Evolutionary conservation across 2,888 invertebrate genomes (phyloP).

Genomic region (Scelioninae gen. 1): DNA sequence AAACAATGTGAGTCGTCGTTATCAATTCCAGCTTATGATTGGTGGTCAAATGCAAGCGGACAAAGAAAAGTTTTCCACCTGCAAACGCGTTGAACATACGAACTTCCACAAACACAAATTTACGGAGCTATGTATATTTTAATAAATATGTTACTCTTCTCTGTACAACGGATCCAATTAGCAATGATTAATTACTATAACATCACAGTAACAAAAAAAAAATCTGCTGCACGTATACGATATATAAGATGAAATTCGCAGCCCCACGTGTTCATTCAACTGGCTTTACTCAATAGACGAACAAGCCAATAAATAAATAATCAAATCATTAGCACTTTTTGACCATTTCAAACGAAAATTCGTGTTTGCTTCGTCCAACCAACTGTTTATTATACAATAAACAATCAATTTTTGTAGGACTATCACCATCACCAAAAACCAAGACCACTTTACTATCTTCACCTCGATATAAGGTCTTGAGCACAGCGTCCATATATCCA

Average conservation of each 20-base stretch:
- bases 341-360: no score
- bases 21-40: slow-evolving; percentile 44
- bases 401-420: no score
- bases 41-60: slow-evolving; percentile 32
- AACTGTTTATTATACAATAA: no score
- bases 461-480: no score
- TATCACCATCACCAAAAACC: no score
- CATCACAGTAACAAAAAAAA: slow-evolving; percentile 10
- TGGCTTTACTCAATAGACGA: no score
- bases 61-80: slow-evolving; percentile 50
- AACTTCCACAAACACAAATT: slow-evolving; percentile 48
- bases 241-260: not conserved
- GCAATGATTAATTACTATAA: slow-evolving; percentile 19
- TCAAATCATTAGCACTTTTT: no score
- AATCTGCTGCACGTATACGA: not conserved
- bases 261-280: not conserved
- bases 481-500: no score
- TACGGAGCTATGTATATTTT: slow-evolving; percentile 6
- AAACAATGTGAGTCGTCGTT: slow-evolving; percentile 62
- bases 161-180: slow-evolving; percentile 9
- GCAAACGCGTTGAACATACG: slow-evolving; percentile 37
- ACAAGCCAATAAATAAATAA: no score
- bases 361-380: no score
- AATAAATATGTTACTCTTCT: slow-evolving; percentile 7
- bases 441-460: no score